A percentile compares a stretch with the other conserved stretches of the same genome.
These are phyloP conservation scores for Synanthedon formicaeformis DNA, from an alignment of 2,888 invertebrate species.

Conservation along the genomic window DNA sequence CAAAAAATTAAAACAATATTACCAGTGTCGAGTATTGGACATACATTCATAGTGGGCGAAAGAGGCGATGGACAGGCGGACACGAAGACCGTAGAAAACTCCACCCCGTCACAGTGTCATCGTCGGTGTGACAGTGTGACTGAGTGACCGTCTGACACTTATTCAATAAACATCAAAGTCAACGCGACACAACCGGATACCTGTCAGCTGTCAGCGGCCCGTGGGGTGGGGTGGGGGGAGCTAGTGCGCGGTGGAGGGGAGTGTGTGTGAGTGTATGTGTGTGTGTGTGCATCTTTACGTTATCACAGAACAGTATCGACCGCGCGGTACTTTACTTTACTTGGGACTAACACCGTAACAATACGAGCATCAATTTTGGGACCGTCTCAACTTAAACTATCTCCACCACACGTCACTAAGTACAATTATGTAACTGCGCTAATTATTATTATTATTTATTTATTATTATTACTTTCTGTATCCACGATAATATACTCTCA, in stretches of 20 bases:
- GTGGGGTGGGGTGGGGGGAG: conserved; percentile 1
- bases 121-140: background rate
- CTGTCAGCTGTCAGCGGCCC: background rate
- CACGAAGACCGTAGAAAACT: background rate
- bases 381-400: conserved; percentile 1
- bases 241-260: conserved; percentile 3
- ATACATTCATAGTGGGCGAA: too few species aligned
- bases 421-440: conserved; percentile 27
- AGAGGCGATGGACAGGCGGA: too few species aligned
- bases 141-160: background rate
- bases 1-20: too few species aligned
- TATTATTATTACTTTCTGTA: conserved; percentile 48
- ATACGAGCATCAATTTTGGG: too few species aligned
- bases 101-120: background rate
- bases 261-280: background rate
- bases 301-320: conserved; percentile 31
- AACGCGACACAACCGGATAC: conserved; percentile 15
- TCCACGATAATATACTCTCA: conserved; percentile 68
- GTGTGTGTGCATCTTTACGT: conserved; percentile 12
- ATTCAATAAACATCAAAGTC: background rate
- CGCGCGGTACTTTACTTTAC: conserved; percentile 1
- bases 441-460: conserved; percentile 50
- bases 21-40: too few species aligned
- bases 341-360: background rate
- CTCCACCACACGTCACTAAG: conserved; percentile 3